Evolutionary conservation across 2,797 vertebrate species (phyloP).

Genomic region (Margarornis squamiger): DNA sequence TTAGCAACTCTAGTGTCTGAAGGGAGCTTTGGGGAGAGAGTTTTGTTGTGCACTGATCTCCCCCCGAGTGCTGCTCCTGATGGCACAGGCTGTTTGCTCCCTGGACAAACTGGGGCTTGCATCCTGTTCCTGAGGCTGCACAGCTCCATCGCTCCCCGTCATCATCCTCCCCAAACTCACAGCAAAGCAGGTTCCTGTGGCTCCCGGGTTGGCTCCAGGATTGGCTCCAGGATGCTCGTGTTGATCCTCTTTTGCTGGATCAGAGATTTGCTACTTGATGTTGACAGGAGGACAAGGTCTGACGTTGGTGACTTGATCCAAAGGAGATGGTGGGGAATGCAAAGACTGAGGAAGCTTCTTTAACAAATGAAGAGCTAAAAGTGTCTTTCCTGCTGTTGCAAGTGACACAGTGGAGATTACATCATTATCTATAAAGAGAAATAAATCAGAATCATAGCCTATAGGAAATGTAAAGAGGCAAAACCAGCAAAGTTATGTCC

Average conservation of each 20-base stretch:
- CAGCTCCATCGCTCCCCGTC: fast-evolving
- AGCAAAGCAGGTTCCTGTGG: background rate
- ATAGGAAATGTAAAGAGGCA: background rate
- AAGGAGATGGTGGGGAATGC: background rate
- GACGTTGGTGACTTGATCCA: background rate
- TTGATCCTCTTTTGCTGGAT: background rate
- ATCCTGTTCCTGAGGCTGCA: background rate
- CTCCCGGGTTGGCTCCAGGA: background rate
- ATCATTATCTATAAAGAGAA: background rate
- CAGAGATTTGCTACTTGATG: background rate
- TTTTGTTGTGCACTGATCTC: background rate
- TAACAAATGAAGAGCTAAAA: background rate
- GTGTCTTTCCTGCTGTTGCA: background rate
- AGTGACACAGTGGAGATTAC: background rate
- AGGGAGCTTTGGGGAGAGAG: background rate
- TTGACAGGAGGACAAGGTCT: background rate
- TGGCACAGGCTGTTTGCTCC: background rate
- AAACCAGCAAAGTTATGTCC: background rate
- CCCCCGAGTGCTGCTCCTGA: background rate
- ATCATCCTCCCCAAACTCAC: background rate
- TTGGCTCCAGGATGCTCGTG: background rate
- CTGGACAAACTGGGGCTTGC: fast-evolving
- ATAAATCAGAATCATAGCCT: background rate
- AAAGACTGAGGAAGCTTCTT: background rate
- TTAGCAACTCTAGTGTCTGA: background rate